phyloP scores from a whole-genome alignment of 2,113 vertebrate species.

The Amphilophus citrinellus region DNA sequence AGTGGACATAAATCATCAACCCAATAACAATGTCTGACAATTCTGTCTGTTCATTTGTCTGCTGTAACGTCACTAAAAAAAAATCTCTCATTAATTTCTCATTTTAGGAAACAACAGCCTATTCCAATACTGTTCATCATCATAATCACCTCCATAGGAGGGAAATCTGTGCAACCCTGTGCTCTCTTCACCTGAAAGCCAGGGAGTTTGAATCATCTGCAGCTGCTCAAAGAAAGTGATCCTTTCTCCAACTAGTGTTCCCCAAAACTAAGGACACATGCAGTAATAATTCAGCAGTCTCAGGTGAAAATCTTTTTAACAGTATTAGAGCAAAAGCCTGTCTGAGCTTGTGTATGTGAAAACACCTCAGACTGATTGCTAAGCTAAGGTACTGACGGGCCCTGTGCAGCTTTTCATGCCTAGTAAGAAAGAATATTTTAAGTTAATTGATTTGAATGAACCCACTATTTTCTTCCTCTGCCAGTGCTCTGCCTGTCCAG shows the following conservation, averaged over 20 bases:
- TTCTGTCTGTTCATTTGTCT: not conserved
- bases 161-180: not conserved
- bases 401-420: not conserved
- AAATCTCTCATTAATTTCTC: too few species aligned
- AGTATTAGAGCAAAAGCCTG: not conserved
- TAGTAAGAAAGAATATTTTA: not conserved
- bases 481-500: not conserved
- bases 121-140: not conserved
- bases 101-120: not conserved
- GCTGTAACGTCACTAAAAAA: too few species aligned
- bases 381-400: not conserved
- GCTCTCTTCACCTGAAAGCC: not conserved
- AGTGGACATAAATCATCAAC: not conserved
- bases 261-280: constrained; percentile 16
- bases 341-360: constrained; percentile 34
- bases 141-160: not conserved
- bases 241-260: not conserved
- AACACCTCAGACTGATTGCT: not conserved
- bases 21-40: not conserved
- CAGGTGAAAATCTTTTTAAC: not conserved
- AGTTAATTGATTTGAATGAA: not conserved
- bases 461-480: not conserved
- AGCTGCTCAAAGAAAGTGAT: not conserved
- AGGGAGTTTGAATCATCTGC: not conserved
- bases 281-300: constrained; percentile 1